Percentiles rank a stretch among this genome's conserved stretches.
Evolutionary conservation across 2,113 vertebrate genomes (phyloP).

Genomic region (Fregata magnificens): DNA sequence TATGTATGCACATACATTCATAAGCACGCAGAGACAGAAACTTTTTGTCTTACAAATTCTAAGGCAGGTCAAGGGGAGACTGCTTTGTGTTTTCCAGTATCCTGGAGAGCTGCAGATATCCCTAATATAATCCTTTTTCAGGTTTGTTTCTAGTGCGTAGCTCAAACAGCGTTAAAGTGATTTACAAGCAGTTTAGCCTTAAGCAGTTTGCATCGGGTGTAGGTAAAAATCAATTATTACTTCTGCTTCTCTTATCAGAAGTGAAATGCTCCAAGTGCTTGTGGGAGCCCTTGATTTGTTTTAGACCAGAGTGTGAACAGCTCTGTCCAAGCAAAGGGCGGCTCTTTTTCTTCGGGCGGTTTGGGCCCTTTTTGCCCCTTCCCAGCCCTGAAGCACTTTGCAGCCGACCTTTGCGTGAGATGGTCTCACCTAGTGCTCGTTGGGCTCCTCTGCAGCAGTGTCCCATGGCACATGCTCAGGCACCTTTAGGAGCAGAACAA

Average conservation of each 20-base stretch:
- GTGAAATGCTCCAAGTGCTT: not conserved
- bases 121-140: not conserved
- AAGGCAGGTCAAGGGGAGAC: not conserved
- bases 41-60: not conserved
- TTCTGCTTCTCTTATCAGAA: conserved; percentile 23
- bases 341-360: not conserved
- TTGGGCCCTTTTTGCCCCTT: not conserved
- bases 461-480: fast-evolving
- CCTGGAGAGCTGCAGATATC: not conserved
- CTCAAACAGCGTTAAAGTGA: not conserved
- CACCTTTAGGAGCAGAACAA: not conserved
- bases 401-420: not conserved
- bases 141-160: conserved; percentile 29
- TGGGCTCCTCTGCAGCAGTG: not conserved
- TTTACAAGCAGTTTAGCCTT: conserved; percentile 41
- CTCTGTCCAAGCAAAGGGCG: not conserved
- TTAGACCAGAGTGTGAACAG: not conserved
- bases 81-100: not conserved
- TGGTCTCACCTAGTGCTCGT: not conserved
- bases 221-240: conserved; percentile 56
- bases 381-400: not conserved
- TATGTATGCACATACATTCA: not conserved
- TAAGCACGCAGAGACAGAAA: not conserved
- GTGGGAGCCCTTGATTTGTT: not conserved
- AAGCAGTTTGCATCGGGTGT: not conserved